These are phyloP conservation scores for Peromyscus melanophrys DNA, from an alignment of 2,797 vertebrate genomes.

Conservation along the genomic window DNA sequence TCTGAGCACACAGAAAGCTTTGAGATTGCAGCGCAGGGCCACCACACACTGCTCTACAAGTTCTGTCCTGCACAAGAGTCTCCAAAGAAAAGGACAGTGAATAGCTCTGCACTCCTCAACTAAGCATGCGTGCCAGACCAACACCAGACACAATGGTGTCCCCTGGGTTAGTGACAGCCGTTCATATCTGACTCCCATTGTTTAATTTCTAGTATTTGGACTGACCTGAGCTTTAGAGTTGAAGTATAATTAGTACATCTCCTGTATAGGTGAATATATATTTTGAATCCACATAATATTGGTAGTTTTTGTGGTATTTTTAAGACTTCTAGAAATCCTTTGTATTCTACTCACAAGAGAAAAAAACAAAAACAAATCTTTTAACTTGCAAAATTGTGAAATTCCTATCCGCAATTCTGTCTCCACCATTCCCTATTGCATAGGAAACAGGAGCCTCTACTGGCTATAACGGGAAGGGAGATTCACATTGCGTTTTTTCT, in stretches of 20 bases:
- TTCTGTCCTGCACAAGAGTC: background rate
- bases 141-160: background rate
- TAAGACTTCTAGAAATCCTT: constrained; percentile 1
- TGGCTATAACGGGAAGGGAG: background rate
- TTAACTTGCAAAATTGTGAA: background rate
- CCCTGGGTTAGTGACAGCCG: background rate
- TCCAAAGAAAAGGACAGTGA: background rate
- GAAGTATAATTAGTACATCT: background rate
- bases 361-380: background rate
- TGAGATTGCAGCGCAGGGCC: background rate
- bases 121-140: background rate
- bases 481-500: background rate
- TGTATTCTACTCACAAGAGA: background rate
- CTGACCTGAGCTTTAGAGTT: constrained; percentile 3
- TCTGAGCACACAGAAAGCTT: background rate
- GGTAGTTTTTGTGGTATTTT: background rate
- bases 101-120: background rate
- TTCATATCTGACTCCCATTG: background rate
- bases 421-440: background rate
- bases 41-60: background rate
- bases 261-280: background rate
- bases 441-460: background rate
- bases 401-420: background rate
- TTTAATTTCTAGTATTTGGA: background rate
- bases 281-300: background rate